Conservation (phyloP, 2,113 vertebrate genomes). For the Daubentonia madagascariensis region DNA sequence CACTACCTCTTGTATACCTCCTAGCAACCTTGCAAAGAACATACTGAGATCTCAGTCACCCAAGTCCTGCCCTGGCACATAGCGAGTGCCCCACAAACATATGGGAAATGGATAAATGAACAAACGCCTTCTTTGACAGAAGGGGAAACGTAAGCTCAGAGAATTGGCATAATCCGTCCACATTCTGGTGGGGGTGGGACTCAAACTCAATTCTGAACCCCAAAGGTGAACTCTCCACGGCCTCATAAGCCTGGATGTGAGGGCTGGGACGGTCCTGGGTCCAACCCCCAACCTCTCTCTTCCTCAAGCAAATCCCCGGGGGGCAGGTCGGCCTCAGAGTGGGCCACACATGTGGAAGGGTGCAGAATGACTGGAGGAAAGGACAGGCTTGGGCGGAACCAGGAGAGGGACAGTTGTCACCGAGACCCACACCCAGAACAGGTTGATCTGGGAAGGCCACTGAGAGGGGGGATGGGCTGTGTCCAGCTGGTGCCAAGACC, state of each 20-base stretch:
- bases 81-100: neutral
- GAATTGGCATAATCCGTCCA: neutral
- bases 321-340: neutral
- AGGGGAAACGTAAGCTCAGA: neutral
- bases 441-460: constrained; percentile 64
- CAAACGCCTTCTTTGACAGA: neutral
- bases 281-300: neutral
- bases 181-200: neutral
- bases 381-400: neutral
- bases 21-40: neutral
- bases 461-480: neutral
- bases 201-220: neutral
- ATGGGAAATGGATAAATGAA: neutral
- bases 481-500: constrained; percentile 39
- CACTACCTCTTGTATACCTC: too few relatives aligned
- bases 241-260: neutral
- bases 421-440: constrained; percentile 70
- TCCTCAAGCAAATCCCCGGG: neutral
- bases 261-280: neutral
- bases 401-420: neutral
- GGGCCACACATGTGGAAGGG: neutral
- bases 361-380: neutral
- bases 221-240: neutral
- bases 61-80: neutral
- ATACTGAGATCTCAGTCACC: neutral